These are phyloP conservation scores for Acanthaster planci DNA, from an alignment of 35 echinoderm and acorn worm genomes.

Conservation along the genomic window DNA sequence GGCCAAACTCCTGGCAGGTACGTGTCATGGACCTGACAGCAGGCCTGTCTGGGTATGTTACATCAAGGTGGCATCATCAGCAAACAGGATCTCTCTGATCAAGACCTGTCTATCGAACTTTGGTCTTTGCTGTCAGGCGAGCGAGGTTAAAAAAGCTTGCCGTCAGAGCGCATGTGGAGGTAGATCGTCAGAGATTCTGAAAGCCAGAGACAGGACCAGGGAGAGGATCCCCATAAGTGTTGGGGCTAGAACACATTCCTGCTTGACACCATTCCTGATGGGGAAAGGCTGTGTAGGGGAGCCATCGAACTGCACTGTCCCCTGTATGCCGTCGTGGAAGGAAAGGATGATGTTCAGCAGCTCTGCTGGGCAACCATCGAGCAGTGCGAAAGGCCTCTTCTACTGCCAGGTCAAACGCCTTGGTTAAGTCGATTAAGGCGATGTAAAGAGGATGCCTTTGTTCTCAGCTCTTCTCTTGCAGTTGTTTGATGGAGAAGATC, in stretches of 20 bases:
- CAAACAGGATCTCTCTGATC: too few species aligned
- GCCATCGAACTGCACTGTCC: background rate
- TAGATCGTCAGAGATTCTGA: too few species aligned
- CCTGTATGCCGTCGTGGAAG: slow-evolving; percentile 15
- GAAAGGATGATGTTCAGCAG: slow-evolving; percentile 1
- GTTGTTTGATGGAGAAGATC: slow-evolving; percentile 57
- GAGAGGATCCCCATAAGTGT: slow-evolving; percentile 59
- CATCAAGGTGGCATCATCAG: too few species aligned
- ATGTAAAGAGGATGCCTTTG: slow-evolving; percentile 41
- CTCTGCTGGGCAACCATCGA: slow-evolving; percentile 37
- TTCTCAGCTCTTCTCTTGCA: slow-evolving; percentile 60
- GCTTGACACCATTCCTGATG: slow-evolving; percentile 57
- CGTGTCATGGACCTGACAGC: too few species aligned
- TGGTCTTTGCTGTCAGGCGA: slow-evolving; percentile 31
- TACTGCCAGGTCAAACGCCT: slow-evolving; percentile 57
- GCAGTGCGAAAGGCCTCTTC: slow-evolving; percentile 39
- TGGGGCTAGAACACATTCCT: slow-evolving; percentile 68
- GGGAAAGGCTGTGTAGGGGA: slow-evolving; percentile 7
- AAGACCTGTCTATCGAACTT: too few species aligned
- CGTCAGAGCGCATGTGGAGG: too few species aligned
- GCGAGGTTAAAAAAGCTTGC: slow-evolving; percentile 28
- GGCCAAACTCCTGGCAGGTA: too few species aligned
- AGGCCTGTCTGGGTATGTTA: too few species aligned
- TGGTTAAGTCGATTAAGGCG: slow-evolving; percentile 73
- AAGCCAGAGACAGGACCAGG: slow-evolving; percentile 53